Evolutionary conservation across 2,888 invertebrate species (phyloP).

Genomic region (Euphydryas editha): DNA sequence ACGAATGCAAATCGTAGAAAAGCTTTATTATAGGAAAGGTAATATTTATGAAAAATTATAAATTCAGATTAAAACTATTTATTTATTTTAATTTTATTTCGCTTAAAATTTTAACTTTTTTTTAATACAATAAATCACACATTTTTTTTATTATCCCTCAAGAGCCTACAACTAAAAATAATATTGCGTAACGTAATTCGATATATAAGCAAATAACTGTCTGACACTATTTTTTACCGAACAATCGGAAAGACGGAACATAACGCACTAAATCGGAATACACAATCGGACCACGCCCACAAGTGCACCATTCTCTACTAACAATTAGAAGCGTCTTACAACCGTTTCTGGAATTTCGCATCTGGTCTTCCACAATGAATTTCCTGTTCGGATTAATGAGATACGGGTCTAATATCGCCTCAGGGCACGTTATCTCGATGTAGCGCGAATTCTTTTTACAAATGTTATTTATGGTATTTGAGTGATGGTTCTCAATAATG

Average conservation of each 20-base stretch:
- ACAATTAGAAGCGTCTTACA: slow-evolving; percentile 54
- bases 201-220: slow-evolving; percentile 32
- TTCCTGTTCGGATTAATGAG: slow-evolving; percentile 81
- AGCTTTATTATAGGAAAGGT: too few relatives aligned
- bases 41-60: too few relatives aligned
- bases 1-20: too few relatives aligned
- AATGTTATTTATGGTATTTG: slow-evolving; percentile 47
- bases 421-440: slow-evolving; percentile 66
- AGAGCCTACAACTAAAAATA: neutral
- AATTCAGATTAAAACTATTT: too few relatives aligned
- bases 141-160: neutral
- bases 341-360: slow-evolving; percentile 75
- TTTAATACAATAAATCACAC: neutral
- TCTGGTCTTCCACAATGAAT: slow-evolving; percentile 75
- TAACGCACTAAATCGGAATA: slow-evolving; percentile 53
- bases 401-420: slow-evolving; percentile 74
- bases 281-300: slow-evolving; percentile 76
- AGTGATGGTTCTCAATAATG: neutral
- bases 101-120: neutral
- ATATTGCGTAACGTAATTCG: slow-evolving; percentile 24
- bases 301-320: slow-evolving; percentile 60
- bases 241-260: slow-evolving; percentile 58
- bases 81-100: too few relatives aligned
- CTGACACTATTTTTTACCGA: slow-evolving; percentile 44
- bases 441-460: slow-evolving; percentile 56